Evolutionary conservation across 1,140 invertebrate species (phyloP).

Genomic region (Sycophila sp.): DNA sequence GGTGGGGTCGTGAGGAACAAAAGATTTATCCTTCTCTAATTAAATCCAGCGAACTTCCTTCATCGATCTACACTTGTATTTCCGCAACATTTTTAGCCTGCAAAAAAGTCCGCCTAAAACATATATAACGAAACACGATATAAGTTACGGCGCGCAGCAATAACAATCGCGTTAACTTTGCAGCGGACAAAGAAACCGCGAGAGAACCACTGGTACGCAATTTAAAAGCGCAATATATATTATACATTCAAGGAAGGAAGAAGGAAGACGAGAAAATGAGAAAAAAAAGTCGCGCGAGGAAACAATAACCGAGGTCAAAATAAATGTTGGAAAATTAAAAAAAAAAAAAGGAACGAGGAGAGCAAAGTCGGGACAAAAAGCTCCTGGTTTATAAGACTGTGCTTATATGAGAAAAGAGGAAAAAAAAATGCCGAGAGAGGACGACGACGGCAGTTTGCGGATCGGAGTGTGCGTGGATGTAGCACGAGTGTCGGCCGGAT

Average conservation of each 20-base stretch:
- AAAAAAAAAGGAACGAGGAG: neutral
- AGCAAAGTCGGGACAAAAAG: neutral
- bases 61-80: too few relatives aligned
- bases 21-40: too few relatives aligned
- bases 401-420: neutral
- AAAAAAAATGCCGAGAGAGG: neutral
- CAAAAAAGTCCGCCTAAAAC: too few relatives aligned
- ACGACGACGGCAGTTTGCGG: neutral
- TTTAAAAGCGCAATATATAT: neutral
- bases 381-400: neutral
- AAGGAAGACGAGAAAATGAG: neutral
- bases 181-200: neutral
- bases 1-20: too few relatives aligned
- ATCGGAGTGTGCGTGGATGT: neutral
- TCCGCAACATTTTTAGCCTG: too few relatives aligned
- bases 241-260: neutral
- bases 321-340: conserved; percentile 10
- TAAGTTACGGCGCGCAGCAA: too few relatives aligned
- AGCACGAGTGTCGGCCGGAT: neutral
- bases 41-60: too few relatives aligned
- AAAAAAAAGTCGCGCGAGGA: too few relatives aligned
- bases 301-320: neutral
- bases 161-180: neutral
- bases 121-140: too few relatives aligned
- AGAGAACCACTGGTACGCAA: neutral